phyloP scores from a whole-genome alignment of 1,140 invertebrate species.

The Latrodectus geometricus region DNA sequence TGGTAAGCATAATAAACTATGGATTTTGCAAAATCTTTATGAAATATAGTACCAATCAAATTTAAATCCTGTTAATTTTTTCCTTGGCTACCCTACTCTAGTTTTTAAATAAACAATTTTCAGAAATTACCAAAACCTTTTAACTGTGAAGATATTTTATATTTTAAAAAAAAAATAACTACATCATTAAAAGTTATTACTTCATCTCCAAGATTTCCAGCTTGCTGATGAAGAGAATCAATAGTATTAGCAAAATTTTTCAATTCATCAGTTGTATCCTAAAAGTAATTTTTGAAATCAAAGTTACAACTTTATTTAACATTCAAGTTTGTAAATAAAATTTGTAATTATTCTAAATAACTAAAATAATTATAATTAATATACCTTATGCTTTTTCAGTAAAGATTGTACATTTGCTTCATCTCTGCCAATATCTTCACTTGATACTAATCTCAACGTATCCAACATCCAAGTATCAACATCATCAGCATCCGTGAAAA shows the following conservation, averaged over 20 bases:
- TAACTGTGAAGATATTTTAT: not conserved
- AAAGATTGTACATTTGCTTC: constrained; percentile 98
- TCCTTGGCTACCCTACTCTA: too few species aligned
- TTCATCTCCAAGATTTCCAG: constrained; percentile 84
- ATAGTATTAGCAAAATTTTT: constrained; percentile 95
- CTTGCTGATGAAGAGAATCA: constrained; percentile 94
- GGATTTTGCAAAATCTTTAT: too few species aligned
- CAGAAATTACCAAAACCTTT: not conserved
- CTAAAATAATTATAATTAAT: not conserved
- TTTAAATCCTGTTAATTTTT: too few species aligned
- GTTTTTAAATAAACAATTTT: too few species aligned
- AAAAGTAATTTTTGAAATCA: not conserved
- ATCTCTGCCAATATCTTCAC: constrained; percentile 97
- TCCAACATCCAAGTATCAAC: constrained; percentile 99
- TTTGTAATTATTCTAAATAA: not conserved
- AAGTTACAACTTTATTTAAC: not conserved
- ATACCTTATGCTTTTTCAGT: constrained; percentile 93
- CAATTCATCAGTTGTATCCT: constrained; percentile 94
- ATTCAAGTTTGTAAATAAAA: not conserved
- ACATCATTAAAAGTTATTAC: constrained; percentile 62
- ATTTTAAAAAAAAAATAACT: not conserved
- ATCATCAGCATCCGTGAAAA: constrained; percentile 99
- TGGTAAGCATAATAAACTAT: too few species aligned
- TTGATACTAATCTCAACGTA: constrained; percentile 93
- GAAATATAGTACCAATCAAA: too few species aligned